Base-by-base conservation (phyloP, 2,113 vertebrate species). In the Ailuropoda melanoleuca region DNA sequence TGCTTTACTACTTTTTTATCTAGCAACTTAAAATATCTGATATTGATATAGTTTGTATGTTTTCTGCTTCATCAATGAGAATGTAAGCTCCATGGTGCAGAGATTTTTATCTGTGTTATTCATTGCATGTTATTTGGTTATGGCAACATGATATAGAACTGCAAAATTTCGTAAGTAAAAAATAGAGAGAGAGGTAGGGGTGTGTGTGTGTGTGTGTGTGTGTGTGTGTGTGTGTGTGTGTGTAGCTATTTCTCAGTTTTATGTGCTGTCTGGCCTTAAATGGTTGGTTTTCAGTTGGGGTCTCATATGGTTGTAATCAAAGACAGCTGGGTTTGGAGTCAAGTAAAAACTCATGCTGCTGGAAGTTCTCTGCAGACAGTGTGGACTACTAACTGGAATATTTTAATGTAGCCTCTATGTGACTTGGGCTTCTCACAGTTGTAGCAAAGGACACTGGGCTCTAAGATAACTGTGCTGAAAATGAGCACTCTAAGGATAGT, bases 51-150 rank as follows among this genome's bases (percentile, higher is more conserved):
- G 0, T 0, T 62, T 72, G 19, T 24, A 10, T 62, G 4, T 2
- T 92, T 46, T 84, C 15, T 66, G 5, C 13, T 21, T 84, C 29
- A 0, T 13, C 23, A 62, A 2, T 15, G n/a, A 93, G 12, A 89
- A n/a, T 17, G 0, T 31, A 80, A 48, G 4, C 12, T 58, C 3
- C 15, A 14, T 43, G 5, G 0, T 43, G 3, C 17, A 87, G 9
- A 8, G 6, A 39, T 58, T 78, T 72, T 60, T 37, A 74, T 56
- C 24, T 39, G 4, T 77, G 4, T 34, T 21, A 12, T 64, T 77
- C 37, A 88, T 8, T 84, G 68, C 11, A 29, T 19, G 23, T 24
- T 83, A 37, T n/a, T 12, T 46, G 11, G 18, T 60, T 70, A 83
- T 26, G n/a, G 19, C 13, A 37, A 2, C 12, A 74, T 70, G n/a